Percentiles rank a stretch among this genome's conserved stretches.
phyloP scores from a whole-genome alignment of 2,797 vertebrate species.

The Cuniculus paca region DNA sequence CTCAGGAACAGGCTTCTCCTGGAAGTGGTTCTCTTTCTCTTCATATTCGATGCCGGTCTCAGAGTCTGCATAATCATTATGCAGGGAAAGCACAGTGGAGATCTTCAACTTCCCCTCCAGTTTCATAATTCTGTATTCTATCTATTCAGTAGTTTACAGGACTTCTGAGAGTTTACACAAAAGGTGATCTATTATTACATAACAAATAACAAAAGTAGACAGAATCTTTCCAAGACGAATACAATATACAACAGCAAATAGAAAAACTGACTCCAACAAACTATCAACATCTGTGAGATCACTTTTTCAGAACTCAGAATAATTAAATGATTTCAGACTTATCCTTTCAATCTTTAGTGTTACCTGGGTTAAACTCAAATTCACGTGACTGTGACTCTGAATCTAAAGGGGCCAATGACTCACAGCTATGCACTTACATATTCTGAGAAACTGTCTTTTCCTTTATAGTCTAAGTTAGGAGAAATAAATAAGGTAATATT shows the following conservation, averaged over 20 bases:
- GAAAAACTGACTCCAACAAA: constrained; percentile 21
- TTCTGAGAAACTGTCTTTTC: constrained; percentile 72
- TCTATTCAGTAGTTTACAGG: neutral
- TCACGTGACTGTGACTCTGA: neutral
- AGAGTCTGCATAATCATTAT: neutral
- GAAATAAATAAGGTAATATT: constrained; percentile 64
- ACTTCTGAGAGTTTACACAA: constrained; percentile 24
- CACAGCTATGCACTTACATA: neutral
- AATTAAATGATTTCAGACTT: neutral
- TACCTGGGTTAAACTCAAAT: neutral
- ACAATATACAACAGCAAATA: neutral
- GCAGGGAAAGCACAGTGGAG: neutral
- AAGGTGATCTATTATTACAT: neutral
- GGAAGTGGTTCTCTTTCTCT: neutral
- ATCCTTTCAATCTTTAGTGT: neutral
- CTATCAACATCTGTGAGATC: neutral
- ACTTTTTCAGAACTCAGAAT: constrained; percentile 42
- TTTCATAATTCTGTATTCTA: constrained; percentile 21
- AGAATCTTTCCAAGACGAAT: neutral
- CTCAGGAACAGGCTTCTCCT: neutral
- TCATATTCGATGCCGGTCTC: neutral
- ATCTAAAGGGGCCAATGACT: neutral
- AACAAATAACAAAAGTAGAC: constrained; percentile 7
- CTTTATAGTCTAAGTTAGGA: constrained; percentile 53
- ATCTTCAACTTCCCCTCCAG: neutral